Evolutionary conservation across 1,140 invertebrate genomes (phyloP), one percentile per base, ranked within the genome.

Genomic region (Rhizoglyphus robini): DNA sequence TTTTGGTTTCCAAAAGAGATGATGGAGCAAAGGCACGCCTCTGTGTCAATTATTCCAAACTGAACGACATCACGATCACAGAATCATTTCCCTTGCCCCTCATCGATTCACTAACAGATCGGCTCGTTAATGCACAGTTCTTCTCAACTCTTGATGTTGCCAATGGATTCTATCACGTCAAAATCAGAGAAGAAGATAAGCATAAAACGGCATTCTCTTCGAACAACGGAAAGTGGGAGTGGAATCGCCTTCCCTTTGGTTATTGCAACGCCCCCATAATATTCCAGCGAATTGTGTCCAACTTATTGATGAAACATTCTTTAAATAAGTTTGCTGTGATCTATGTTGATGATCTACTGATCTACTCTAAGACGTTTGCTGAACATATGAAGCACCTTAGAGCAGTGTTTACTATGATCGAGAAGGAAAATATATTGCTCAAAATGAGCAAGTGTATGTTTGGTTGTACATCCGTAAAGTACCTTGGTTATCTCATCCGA

Each of bases 31-130:
- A 58, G 25, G 29, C 54, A 30, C 69, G 76, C 64, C 66, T 80
- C 65, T 78, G 74, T 67, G 67, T 80, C 0, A 78, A 82, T 70
- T 82, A 74, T 68, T 47, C 79, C n/a, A 47, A 65, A 20, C 60
- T 82, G 23, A 81, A 82, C 69, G 8, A 32, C 13, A 71, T 59
- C 0, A 79, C 74, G 0, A 71, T 72, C 0, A 68, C 71, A 49
- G 79, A 82, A 69, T 71, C 67, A 41, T 82, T 76, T 70, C 74
- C 0, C 48, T 58, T 68, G 60, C 36, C 36, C 58, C 38, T 11
- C n/a, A 64, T 65, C 25, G 18, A 65, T 23, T 18, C 27, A 18
- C 65, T 65, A 2, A n/a, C 15, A 4, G 59, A 61, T 3, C 11
- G 58, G 23, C 8, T 4, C 69, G 72, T 66, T 54, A 41, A 4